phyloP scores from a whole-genome alignment of 2,797 vertebrate species.

The Sebastes hubbsi region DNA sequence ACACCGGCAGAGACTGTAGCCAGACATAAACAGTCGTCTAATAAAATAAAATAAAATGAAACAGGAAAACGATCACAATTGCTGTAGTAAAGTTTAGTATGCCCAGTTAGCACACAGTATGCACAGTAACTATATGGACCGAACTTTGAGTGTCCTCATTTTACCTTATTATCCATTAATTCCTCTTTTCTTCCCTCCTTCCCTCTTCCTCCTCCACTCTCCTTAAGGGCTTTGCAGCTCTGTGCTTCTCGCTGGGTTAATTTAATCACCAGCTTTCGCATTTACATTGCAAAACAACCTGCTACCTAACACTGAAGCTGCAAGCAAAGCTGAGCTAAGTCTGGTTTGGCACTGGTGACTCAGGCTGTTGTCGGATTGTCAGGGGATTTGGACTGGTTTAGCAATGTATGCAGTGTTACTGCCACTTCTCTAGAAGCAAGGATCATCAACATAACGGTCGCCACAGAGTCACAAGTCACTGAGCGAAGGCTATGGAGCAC shows the following conservation, averaged over 20 bases:
- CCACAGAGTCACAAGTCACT: background rate
- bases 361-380: conserved; percentile 26
- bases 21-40: background rate
- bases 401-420: conserved; percentile 13
- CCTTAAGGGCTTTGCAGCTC: conserved; percentile 51
- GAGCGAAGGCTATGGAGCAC: background rate
- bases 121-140: background rate
- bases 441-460: conserved; percentile 1
- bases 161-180: conserved; percentile 13
- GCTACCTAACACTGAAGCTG: conserved; percentile 43
- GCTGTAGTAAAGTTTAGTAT: background rate
- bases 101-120: background rate
- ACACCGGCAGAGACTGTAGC: background rate
- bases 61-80: too few species aligned
- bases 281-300: conserved; percentile 79
- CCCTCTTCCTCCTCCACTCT: conserved; percentile 19
- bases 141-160: conserved; percentile 20
- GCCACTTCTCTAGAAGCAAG: background rate
- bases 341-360: conserved; percentile 35
- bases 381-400: conserved; percentile 40
- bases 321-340: conserved; percentile 46
- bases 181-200: conserved; percentile 20
- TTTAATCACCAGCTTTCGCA: conserved; percentile 74
- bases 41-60: background rate
- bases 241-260: conserved; percentile 55